These are phyloP conservation scores for Darevskia mixta DNA, from an alignment of 2,797 vertebrate genomes.

Conservation along the genomic window DNA sequence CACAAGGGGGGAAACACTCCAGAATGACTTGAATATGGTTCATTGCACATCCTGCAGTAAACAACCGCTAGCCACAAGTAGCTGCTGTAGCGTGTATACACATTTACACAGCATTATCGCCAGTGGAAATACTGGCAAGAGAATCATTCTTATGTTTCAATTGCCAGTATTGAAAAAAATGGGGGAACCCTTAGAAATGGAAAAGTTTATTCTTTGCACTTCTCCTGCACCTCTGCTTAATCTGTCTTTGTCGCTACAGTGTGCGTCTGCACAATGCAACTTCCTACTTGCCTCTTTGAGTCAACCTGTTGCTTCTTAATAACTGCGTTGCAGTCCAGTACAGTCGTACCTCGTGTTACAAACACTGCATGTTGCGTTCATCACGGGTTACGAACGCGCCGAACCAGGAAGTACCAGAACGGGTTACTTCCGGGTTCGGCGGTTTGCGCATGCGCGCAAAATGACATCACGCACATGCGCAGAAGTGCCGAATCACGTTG, in stretches of 20 bases:
- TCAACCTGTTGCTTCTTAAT: not conserved
- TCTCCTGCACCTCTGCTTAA: no score
- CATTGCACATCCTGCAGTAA: constrained; percentile 48
- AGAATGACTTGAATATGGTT: constrained; percentile 50
- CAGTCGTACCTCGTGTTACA: no score
- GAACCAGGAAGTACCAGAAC: no score
- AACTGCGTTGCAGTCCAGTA: not conserved
- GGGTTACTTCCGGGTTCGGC: no score
- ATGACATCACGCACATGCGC: no score
- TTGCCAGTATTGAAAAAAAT: not conserved
- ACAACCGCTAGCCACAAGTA: constrained; percentile 46
- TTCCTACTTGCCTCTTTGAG: constrained; percentile 21
- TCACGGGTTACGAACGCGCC: no score
- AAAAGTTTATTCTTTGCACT: not conserved
- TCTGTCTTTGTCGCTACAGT: no score
- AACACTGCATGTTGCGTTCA: no score
- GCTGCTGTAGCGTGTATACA: not conserved
- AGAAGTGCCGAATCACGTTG: no score
- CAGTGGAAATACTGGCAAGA: constrained; percentile 46
- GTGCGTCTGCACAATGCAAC: not conserved
- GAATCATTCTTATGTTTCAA: not conserved
- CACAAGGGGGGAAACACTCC: constrained; percentile 51
- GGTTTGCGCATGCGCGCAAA: no score
- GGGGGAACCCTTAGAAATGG: not conserved
- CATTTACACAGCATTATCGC: constrained; percentile 33